Evolutionary conservation across 2,113 vertebrate genomes (phyloP).

Genomic region (Oreotrochilus melanogaster): DNA sequence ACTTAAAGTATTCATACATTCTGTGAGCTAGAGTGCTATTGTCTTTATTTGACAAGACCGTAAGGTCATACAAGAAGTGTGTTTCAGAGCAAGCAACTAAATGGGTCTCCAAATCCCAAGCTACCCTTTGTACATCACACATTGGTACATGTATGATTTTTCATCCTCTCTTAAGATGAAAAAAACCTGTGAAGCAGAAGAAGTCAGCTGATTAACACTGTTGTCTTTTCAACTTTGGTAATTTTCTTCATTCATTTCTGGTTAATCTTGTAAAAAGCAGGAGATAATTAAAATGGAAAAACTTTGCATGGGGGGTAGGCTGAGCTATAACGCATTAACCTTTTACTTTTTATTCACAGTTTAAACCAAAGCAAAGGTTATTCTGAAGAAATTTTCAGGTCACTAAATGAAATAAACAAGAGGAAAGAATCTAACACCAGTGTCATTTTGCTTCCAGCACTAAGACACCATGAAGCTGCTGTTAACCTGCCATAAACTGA

Average conservation of each 20-base stretch:
- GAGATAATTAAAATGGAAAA: constrained; percentile 1
- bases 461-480: neutral
- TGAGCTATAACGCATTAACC: neutral
- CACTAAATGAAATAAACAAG: neutral
- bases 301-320: neutral
- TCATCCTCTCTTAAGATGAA: neutral
- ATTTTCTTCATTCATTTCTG: neutral
- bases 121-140: neutral
- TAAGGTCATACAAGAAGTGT: neutral
- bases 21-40: neutral
- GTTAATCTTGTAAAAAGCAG: neutral
- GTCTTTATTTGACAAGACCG: neutral
- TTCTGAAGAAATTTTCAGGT: neutral
- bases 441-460: neutral
- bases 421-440: neutral
- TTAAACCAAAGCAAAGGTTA: neutral
- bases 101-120: neutral
- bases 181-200: neutral
- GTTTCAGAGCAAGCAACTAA: neutral
- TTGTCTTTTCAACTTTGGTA: neutral
- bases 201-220: neutral
- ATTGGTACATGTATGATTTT: neutral
- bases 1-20: neutral
- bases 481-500: neutral
- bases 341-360: neutral